Conservation (phyloP, 53 echinoderm and acorn worm species). For the Astropecten irregularis region DNA sequence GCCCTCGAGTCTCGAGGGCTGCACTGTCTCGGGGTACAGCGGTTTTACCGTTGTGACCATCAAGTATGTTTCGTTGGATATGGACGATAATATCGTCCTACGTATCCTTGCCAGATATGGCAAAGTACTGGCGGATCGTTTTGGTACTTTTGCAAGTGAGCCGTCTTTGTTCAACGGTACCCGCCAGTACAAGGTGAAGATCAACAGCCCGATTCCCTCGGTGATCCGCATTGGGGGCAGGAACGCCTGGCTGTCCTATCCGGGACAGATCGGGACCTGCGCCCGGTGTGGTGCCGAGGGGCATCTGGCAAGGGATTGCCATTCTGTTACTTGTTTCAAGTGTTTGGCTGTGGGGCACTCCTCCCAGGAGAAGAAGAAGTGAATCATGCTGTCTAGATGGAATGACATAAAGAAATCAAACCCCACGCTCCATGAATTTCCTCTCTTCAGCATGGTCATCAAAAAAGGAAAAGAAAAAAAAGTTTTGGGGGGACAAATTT, state of each 20-base stretch:
- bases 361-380: too few relatives aligned
- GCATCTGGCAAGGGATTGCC: constrained; percentile 44
- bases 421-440: too few relatives aligned
- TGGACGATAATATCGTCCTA: constrained; percentile 45
- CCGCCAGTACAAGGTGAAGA: constrained; percentile 46
- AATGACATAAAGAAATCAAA: too few relatives aligned
- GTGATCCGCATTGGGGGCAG: constrained; percentile 23
- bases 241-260: constrained; percentile 45
- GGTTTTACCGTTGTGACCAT: background rate
- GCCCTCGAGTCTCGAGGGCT: background rate
- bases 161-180: constrained; percentile 44
- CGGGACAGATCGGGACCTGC: constrained; percentile 43
- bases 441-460: too few relatives aligned
- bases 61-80: constrained; percentile 17
- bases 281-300: constrained; percentile 31
- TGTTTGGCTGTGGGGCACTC: constrained; percentile 41
- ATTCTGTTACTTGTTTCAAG: constrained; percentile 17
- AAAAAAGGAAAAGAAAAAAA: too few relatives aligned
- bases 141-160: background rate
- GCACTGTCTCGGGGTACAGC: background rate
- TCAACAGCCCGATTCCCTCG: constrained; percentile 22
- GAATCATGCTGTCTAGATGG: too few relatives aligned
- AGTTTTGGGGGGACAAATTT: too few relatives aligned
- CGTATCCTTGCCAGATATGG: constrained; percentile 5
- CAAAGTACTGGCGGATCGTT: constrained; percentile 34